These are phyloP conservation scores for Tethea ocularis DNA, from an alignment of 2,888 invertebrate species.

Conservation along the genomic window DNA sequence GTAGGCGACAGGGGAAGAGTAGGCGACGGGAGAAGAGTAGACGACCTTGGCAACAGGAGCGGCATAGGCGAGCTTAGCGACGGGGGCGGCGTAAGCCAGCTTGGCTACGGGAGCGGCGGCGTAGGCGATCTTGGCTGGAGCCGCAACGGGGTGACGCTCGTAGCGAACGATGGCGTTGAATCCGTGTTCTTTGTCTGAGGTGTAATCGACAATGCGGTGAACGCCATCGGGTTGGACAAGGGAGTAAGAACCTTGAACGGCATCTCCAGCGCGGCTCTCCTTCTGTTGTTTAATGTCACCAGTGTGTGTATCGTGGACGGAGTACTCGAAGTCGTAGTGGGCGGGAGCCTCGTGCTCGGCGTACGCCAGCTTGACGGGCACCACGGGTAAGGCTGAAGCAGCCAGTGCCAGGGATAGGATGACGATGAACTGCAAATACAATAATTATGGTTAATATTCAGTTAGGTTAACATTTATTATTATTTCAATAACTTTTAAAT, in stretches of 20 bases:
- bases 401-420: constrained; percentile 58
- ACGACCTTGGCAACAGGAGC: constrained; percentile 40
- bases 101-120: constrained; percentile 41
- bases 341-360: constrained; percentile 66
- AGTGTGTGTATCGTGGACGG: constrained; percentile 70
- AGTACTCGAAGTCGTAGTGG: constrained; percentile 73
- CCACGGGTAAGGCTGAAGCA: constrained; percentile 46
- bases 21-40: constrained; percentile 41
- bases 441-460: neutral
- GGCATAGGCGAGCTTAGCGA: constrained; percentile 27
- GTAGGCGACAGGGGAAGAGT: constrained; percentile 49
- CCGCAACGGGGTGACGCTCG: constrained; percentile 60
- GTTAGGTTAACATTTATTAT: too few relatives aligned
- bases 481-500: too few relatives aligned
- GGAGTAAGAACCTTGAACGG: constrained; percentile 75
- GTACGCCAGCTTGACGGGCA: constrained; percentile 62
- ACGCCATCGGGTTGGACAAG: constrained; percentile 78
- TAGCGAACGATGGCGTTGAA: constrained; percentile 77
- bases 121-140: constrained; percentile 40
- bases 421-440: constrained; percentile 52
- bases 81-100: constrained; percentile 31
- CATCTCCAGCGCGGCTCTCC: constrained; percentile 71
- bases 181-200: constrained; percentile 68
- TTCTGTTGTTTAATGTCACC: constrained; percentile 78
- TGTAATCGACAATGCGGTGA: constrained; percentile 74